These are phyloP conservation scores for Henicopernis longicauda DNA, from an alignment of 2,113 vertebrate genomes.

Conservation along the genomic window DNA sequence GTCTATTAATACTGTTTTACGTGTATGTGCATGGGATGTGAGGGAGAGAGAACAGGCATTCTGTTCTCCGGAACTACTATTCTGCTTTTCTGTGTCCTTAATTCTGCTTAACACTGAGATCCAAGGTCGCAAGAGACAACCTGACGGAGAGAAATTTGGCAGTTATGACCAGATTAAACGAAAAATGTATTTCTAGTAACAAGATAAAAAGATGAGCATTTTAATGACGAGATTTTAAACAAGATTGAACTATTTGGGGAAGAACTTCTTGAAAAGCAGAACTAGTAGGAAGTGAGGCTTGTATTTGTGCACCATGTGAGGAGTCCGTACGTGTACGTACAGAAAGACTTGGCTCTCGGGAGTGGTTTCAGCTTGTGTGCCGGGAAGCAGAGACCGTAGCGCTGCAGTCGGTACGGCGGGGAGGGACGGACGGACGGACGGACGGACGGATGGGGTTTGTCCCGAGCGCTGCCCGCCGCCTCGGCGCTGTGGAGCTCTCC, in stretches of 20 bases:
- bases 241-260: background rate
- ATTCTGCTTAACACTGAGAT: background rate
- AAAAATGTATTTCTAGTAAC: background rate
- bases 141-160: background rate
- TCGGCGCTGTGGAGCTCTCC: background rate
- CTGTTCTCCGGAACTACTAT: background rate
- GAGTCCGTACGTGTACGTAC: fast-evolving
- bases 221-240: background rate
- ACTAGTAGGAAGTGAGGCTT: background rate
- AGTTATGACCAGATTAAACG: background rate
- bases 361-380: background rate
- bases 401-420: background rate
- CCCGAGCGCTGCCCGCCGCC: fast-evolving
- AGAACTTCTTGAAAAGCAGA: background rate
- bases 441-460: too few species aligned
- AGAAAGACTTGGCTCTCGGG: background rate
- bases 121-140: background rate
- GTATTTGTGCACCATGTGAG: background rate
- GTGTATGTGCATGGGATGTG: background rate
- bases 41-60: background rate
- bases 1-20: background rate
- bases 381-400: fast-evolving
- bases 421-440: too few species aligned
- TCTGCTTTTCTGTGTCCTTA: background rate
- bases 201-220: background rate